Base-by-base conservation (phyloP, 2,113 vertebrate species). In the Pterophyllum scalare region DNA sequence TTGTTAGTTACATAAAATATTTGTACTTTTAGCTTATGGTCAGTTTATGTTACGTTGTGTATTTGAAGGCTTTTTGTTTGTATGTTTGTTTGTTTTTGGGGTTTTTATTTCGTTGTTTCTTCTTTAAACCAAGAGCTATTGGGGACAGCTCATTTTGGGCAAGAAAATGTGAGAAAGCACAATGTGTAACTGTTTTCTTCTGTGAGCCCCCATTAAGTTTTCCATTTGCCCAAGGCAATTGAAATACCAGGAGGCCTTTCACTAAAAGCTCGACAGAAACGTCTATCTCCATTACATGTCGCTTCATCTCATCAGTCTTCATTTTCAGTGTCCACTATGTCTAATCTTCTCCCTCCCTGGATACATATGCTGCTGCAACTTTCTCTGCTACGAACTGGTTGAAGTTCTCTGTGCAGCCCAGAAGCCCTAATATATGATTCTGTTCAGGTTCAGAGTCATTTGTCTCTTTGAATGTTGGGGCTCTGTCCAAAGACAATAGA, bases 301-400 rank as follows among this genome's bases (percentile, higher is more conserved):
- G 54, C 22, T 59, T 84, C 61, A 77, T 76, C 78, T 87, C 81
- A 28, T 90, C 84, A 72, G 74, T 89, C 84, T 91, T 81, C 88
- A 87, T 87, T 81, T 52, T 52, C 83, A 26, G n/a, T 31, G 46
- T 85, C 82, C 31, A n/a, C 77, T 46, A 56, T 59, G 26, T 61
- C 62, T 74, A 4, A 75, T 57, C 59, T 46, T 40, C 65, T 76
- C 26, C 40, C 58, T 80, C 77, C 26, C 67, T 72, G 67, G 2
- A 72, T 72, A 33, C 0, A 1, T 72, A 31, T 8, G 24, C 35
- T 26, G 54, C 84, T 59, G 67, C 80, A 80, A 64, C 62, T 54
- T 86, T 64, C 49, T 83, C 67, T 43, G 38, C 59, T 35, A 35
- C 20, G 24, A 56, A 65, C 76, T 62, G 20, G 22, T 46, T 59